Percentiles rank a stretch among this genome's conserved stretches.
Conservation (phyloP, 2,888 invertebrate species). For the Macaria liturata region DNA sequence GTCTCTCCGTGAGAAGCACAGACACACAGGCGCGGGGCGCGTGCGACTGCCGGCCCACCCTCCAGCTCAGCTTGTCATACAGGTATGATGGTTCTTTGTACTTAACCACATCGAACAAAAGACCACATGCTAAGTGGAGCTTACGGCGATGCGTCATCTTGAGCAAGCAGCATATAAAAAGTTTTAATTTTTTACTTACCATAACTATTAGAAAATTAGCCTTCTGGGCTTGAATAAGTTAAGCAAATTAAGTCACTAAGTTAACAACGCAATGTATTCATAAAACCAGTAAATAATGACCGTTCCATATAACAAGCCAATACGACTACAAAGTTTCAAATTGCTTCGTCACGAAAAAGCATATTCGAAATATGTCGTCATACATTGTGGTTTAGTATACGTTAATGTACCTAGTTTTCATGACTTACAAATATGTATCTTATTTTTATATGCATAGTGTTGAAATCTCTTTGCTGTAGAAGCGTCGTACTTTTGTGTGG, state of each 20-base stretch:
- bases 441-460: constrained; percentile 8
- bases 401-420: constrained; percentile 20
- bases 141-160: too few relatives aligned
- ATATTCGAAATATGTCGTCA: constrained; percentile 37
- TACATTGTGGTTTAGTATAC: constrained; percentile 33
- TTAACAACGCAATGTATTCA: constrained; percentile 12
- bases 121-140: too few relatives aligned
- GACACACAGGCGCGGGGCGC: too few relatives aligned
- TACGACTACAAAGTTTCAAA: constrained; percentile 35
- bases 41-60: too few relatives aligned
- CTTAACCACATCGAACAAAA: too few relatives aligned
- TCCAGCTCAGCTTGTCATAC: too few relatives aligned
- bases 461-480: constrained; percentile 10
- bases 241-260: constrained; percentile 4
- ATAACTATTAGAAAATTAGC: neutral
- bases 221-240: constrained; percentile 5
- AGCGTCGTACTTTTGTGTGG: constrained; percentile 18
- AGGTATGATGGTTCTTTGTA: too few relatives aligned
- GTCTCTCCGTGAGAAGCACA: too few relatives aligned
- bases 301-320: constrained; percentile 11
- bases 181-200: too few relatives aligned
- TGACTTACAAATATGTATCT: neutral
- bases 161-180: too few relatives aligned
- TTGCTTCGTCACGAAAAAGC: constrained; percentile 36
- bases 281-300: constrained; percentile 14